Evolutionary conservation across 2,113 vertebrate species (phyloP), one percentile per base, ranked within the genome.

Genomic region (Blennius ocellaris): DNA sequence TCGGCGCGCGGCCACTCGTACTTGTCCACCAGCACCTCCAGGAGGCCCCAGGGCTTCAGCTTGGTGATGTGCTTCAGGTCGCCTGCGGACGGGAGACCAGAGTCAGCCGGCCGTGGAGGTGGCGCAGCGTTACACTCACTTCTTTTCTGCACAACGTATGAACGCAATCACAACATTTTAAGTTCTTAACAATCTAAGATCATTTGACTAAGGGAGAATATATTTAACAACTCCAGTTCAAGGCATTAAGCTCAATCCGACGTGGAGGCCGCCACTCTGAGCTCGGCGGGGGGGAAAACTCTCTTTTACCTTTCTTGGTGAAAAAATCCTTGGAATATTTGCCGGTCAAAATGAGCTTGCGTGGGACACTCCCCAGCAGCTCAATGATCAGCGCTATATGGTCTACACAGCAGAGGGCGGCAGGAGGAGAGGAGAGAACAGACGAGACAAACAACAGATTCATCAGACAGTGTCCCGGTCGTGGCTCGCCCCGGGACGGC

Each of bases 291-390:
- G 17, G 59, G 21, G 2, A 15, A 39, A 8, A 17, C 16, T 62
- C 16, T 62, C n/a, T 15, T 16, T 66, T 58, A 98, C 97, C 97
- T 97, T 99, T 99, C 93, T 98, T 98, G 95, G 95, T 97, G 96
- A 99, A 99, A 95, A 99, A 98, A 75, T 99, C 97, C 95, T 98
- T 97, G 91, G 97, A 97, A 92, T 99, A 97, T 95, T 98, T 98
- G 89, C 97, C 97, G 54, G 93, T 93, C 90, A 95, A 89, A 89
- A 98, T 94, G 85, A 99, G 95, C 91, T 97, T 98, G 90, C 96
- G 96, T 93, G 96, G 97, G 92, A 99, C 95, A 85, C 93, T 95
- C 73, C 97, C 97, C 93, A 98, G 94, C 89, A 99, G 96, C 95
- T 99, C 97, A 94, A 99, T 98, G 93, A 99, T 97, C 94, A 99